Conservation (phyloP, 2,888 invertebrate genomes). For the Pandemis cinnamomeana region DNA sequence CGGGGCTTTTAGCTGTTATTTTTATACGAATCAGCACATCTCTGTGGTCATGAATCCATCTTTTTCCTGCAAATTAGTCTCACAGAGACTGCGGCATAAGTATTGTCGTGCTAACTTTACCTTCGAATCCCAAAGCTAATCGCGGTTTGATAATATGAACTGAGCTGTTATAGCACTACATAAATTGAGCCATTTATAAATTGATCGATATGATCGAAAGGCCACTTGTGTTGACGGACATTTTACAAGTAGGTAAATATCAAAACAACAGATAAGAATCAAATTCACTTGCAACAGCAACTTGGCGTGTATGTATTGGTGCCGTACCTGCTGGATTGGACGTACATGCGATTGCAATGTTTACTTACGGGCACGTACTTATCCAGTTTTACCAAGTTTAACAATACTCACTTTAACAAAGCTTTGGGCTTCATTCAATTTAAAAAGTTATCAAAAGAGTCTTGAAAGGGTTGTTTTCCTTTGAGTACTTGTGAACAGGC, state of each 20-base stretch:
- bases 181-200: neutral
- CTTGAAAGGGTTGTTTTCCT: neutral
- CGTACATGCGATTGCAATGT: neutral
- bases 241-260: neutral
- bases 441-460: neutral
- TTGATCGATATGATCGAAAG: neutral
- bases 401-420: neutral
- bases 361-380: neutral
- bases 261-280: conserved; percentile 9
- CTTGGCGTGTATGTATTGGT: neutral
- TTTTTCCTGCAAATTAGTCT: no score
- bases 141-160: neutral
- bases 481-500: neutral
- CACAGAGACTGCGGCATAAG: no score
- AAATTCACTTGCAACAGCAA: neutral
- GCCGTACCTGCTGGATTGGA: neutral
- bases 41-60: no score
- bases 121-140: no score
- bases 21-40: no score
- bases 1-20: no score
- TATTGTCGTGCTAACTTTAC: no score
- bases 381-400: neutral
- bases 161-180: neutral
- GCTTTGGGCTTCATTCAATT: neutral
- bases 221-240: neutral